phyloP scores from a whole-genome alignment of 1,140 invertebrate species.

The Zophobas morio region DNA sequence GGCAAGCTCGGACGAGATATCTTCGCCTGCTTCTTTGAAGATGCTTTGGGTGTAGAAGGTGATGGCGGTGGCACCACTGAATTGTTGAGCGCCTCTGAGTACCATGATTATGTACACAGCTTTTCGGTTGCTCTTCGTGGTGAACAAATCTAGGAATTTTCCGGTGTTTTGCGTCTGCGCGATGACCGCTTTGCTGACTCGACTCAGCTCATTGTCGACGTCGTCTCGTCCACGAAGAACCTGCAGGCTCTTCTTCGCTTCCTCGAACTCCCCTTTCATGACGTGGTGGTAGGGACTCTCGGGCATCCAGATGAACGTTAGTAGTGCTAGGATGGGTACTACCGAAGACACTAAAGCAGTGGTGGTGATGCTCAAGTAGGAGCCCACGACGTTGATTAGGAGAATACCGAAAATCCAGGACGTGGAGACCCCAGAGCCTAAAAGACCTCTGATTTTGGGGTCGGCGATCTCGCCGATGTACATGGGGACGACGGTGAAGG shows the following conservation, averaged over 20 bases:
- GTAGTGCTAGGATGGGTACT: constrained; percentile 74
- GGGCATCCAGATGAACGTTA: constrained; percentile 79
- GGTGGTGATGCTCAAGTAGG: constrained; percentile 72
- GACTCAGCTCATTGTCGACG: constrained; percentile 74
- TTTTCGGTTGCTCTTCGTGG: constrained; percentile 73
- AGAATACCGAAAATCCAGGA: constrained; percentile 75
- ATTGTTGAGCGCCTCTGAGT: constrained; percentile 82
- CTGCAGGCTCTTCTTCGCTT: constrained; percentile 75
- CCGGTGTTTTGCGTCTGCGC: constrained; percentile 65
- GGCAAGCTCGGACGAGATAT: constrained; percentile 57
- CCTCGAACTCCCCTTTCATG: constrained; percentile 71
- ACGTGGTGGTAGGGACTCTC: constrained; percentile 84
- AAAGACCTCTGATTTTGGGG: constrained; percentile 75
- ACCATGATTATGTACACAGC: constrained; percentile 76
- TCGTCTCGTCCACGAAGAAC: constrained; percentile 74
- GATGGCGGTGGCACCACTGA: constrained; percentile 82
- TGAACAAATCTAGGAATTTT: constrained; percentile 72
- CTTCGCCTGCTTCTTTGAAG: constrained; percentile 72
- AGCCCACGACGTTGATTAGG: constrained; percentile 77
- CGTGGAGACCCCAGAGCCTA: constrained; percentile 57
- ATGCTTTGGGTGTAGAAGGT: constrained; percentile 84
- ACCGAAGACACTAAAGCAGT: constrained; percentile 73
- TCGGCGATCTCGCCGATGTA: constrained; percentile 80
- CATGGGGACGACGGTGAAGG: constrained; percentile 76
- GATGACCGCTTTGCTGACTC: constrained; percentile 73